Evolutionary conservation across 2,888 invertebrate species (phyloP).

Genomic region (Linnaemya tessellans): DNA sequence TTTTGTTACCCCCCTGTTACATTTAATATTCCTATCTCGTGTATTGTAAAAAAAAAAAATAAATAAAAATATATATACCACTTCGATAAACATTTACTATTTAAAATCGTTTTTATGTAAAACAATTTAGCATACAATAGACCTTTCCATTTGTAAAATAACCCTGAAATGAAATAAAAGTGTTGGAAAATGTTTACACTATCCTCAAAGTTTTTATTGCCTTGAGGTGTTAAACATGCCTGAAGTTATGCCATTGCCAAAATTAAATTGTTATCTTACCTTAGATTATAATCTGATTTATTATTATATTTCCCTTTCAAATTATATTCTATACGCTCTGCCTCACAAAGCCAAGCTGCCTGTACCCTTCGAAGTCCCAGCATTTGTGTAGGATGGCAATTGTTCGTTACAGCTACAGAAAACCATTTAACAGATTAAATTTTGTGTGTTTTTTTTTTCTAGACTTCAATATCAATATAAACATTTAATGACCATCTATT

Average conservation of each 20-base stretch:
- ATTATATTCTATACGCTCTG: neutral
- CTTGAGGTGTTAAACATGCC: neutral
- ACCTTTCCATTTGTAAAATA: neutral
- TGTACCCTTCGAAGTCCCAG: neutral
- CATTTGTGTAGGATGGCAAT: conserved; percentile 8
- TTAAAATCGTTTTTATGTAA: neutral
- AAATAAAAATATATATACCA: neutral
- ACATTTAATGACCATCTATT: conserved; percentile 60
- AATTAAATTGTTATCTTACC: conserved; percentile 7
- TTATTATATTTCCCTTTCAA: conserved; percentile 3
- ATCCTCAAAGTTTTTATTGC: neutral
- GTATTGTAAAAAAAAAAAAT: too few species aligned
- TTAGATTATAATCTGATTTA: conserved; percentile 11
- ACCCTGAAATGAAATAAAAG: neutral
- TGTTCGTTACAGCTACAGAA: conserved; percentile 26
- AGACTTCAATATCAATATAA: conserved; percentile 28
- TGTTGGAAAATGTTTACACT: neutral
- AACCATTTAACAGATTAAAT: conserved; percentile 41
- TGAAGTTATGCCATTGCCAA: neutral
- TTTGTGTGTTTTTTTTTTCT: conserved; percentile 6
- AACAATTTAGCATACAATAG: neutral
- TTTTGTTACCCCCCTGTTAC: too few species aligned
- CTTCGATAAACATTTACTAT: neutral
- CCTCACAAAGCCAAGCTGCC: neutral
- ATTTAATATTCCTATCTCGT: too few species aligned